Base-by-base conservation (phyloP, 1,140 invertebrate species). In the Yoshiicerus persimilis region DNA sequence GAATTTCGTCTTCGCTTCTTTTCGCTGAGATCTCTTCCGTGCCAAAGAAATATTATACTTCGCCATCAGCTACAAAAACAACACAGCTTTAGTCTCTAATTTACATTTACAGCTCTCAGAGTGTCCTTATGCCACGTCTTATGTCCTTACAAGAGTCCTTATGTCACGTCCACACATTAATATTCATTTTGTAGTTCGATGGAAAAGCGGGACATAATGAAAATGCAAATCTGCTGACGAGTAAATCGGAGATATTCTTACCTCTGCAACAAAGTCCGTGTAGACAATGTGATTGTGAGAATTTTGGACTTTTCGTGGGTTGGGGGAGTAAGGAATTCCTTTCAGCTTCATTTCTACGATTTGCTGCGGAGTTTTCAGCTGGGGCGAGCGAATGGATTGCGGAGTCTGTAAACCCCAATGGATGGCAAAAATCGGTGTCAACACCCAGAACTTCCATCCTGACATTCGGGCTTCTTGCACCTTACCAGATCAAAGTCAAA, bases 361-460 rank as follows among this genome's bases (percentile, higher is more conserved):
- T 87, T 88, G 86, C 11, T 80, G 77, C 1, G 84, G 86, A 23
- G 66, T 88, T 32, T 64, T 47, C 20, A 88, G n/a, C 34, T 32
- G 34, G 9, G 86, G 83, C 10, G 62, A 27, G 4, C 89, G 87
- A 64, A 88, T 64, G 5, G 89, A 87, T 87, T 90, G 89, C n/a
- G 87, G 87, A 8, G 88, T 87, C 47, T 88, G 87, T 3, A 88
- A 36, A 47, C 93, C 93, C 90, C 91, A 91, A 90, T 93, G 93
- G 5, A 93, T 91, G 0, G 93, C 90, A 86, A 93, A 93, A 0
- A 92, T 93, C 87, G 92, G 92, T 89, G 93, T 92, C 25, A 93
- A 91, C 2, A 93, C 92, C 86, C 89, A 91, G 90, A 93, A 93
- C 32, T 91, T 90, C 90, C 92, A 93, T 36, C 93, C 93, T 8